These are phyloP conservation scores for Cotesia typhae DNA, from an alignment of 1,140 invertebrate genomes.

Conservation along the genomic window DNA sequence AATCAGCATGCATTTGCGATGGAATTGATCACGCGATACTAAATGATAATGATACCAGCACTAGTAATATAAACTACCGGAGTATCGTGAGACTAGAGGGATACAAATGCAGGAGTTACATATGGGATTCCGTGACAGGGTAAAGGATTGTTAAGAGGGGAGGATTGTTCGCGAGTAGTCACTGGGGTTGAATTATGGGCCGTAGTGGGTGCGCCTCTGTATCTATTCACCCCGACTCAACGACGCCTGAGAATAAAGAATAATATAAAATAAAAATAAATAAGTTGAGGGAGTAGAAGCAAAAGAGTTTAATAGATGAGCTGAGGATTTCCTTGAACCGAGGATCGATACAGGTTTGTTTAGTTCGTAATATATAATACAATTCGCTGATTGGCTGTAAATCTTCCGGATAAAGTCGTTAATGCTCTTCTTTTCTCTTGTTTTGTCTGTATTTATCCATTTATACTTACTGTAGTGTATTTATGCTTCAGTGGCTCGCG, in stretches of 20 bases:
- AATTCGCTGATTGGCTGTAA: slow-evolving; percentile 58
- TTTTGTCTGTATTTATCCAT: not conserved
- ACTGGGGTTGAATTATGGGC: slow-evolving; percentile 48
- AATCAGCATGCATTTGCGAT: slow-evolving; percentile 34
- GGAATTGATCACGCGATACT: slow-evolving; percentile 33
- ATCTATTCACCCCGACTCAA: slow-evolving; percentile 40
- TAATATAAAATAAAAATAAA: slow-evolving; percentile 45
- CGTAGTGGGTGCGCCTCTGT: slow-evolving; percentile 41
- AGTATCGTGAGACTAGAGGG: slow-evolving; percentile 23
- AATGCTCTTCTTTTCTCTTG: slow-evolving; percentile 37
- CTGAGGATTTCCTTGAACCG: not conserved
- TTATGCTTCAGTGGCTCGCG: slow-evolving; percentile 16
- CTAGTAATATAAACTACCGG: too few species aligned
- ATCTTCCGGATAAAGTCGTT: slow-evolving; percentile 48
- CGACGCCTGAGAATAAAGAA: slow-evolving; percentile 45
- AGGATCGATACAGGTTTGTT: slow-evolving; percentile 6
- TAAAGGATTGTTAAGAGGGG: slow-evolving; percentile 37
- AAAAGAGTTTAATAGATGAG: slow-evolving; percentile 17
- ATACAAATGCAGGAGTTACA: slow-evolving; percentile 34
- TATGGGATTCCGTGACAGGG: slow-evolving; percentile 40
- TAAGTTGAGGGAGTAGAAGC: too few species aligned
- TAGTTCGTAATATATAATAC: slow-evolving; percentile 12
- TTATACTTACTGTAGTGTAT: slow-evolving; percentile 4
- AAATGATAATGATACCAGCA: not conserved
- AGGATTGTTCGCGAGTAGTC: slow-evolving; percentile 42